A percentile compares a stretch with the other conserved stretches of the same genome.
Evolutionary conservation across 2,113 vertebrate genomes (phyloP).

Genomic region (Oncorhynchus kisutch): DNA sequence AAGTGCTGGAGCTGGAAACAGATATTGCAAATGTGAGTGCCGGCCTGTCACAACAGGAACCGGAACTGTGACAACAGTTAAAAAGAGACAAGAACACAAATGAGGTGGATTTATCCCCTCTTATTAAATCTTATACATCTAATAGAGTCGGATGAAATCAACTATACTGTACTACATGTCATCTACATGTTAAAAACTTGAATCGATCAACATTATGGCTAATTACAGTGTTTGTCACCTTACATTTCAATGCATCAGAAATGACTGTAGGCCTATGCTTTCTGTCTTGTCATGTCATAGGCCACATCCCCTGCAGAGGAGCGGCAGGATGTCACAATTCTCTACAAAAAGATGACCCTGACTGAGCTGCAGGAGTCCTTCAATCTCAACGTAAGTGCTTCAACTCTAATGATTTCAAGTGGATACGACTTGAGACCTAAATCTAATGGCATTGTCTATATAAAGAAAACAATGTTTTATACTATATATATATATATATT

Average conservation of each 20-base stretch:
- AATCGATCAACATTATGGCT: too few species aligned
- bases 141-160: too few species aligned
- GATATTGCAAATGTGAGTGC: slow-evolving; percentile 89
- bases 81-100: too few species aligned
- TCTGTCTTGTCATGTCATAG: slow-evolving; percentile 62
- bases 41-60: slow-evolving; percentile 30
- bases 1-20: slow-evolving; percentile 89
- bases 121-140: too few species aligned
- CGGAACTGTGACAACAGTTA: slow-evolving; percentile 8
- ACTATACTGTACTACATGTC: too few species aligned
- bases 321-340: slow-evolving; percentile 86
- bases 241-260: neutral
- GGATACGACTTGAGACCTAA: neutral
- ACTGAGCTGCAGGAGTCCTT: slow-evolving; percentile 83
- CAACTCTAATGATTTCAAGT: neutral
- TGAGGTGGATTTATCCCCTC: too few species aligned
- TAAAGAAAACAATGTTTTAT: too few species aligned
- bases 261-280: neutral
- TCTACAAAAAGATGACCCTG: slow-evolving; percentile 93
- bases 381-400: slow-evolving; percentile 78
- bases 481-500: too few species aligned
- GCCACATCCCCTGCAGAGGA: slow-evolving; percentile 88
- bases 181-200: too few species aligned
- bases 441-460: too few species aligned
- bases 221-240: neutral